These are phyloP conservation scores for Drosophila elegans DNA, from an alignment of 1,140 invertebrate genomes.

Conservation along the genomic window DNA sequence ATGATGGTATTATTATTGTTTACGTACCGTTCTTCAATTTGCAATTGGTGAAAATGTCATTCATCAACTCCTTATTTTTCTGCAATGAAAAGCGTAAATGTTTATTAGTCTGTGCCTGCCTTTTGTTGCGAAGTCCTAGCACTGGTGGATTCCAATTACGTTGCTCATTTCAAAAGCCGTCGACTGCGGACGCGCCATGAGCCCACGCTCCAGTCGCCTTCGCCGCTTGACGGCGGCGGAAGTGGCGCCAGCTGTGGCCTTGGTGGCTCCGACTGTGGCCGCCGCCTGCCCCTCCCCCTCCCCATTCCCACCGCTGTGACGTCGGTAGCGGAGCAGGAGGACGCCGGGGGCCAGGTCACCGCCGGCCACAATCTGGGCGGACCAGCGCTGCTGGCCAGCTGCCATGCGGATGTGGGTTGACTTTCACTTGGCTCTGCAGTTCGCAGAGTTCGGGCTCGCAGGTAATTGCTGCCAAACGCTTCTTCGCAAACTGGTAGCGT, in stretches of 20 bases:
- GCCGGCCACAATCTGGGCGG: conserved; percentile 64
- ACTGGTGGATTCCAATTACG: conserved; percentile 57
- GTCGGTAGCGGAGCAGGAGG: conserved; percentile 58
- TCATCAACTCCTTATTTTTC: conserved; percentile 90
- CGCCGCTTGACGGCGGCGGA: conserved; percentile 64
- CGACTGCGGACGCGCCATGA: conserved; percentile 55
- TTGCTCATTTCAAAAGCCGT: conserved; percentile 72
- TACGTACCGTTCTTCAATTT: conserved; percentile 88
- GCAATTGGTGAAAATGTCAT: conserved; percentile 87
- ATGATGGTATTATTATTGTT: not conserved
- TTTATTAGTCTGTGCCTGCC: not conserved
- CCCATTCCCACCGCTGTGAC: conserved; percentile 47
- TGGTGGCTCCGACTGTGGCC: conserved; percentile 1
- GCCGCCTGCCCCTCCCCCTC: conserved; percentile 5
- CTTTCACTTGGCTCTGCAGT: conserved; percentile 12
- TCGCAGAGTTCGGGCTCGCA: conserved; percentile 6
- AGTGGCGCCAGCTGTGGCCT: conserved; percentile 48
- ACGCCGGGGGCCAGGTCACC: conserved; percentile 46
- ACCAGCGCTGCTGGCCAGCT: conserved; percentile 50
- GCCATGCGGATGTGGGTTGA: conserved; percentile 26
- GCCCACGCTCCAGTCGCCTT: conserved; percentile 52
- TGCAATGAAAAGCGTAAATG: conserved; percentile 85
- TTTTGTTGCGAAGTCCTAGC: conserved; percentile 6
- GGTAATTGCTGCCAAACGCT: conserved; percentile 43
- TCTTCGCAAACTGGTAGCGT: conserved; percentile 34